Conservation (phyloP, 1,140 invertebrate genomes). For the Drosophila fuyamai region DNA sequence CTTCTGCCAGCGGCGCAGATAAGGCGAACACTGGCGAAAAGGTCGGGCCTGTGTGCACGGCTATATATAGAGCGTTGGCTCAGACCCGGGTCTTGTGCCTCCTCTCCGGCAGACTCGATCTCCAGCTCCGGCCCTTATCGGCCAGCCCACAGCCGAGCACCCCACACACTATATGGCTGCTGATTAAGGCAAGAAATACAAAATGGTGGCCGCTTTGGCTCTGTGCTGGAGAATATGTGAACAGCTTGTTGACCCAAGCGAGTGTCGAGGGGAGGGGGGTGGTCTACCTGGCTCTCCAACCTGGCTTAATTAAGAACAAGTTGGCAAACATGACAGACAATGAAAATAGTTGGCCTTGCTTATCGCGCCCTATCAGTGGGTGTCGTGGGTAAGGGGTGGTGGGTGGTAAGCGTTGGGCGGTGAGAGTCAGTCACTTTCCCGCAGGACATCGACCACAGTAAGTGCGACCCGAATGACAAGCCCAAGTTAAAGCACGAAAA, state of each 20-base stretch:
- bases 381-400: not conserved
- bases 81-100: constrained; percentile 5
- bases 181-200: constrained; percentile 70
- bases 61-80: constrained; percentile 51
- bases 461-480: constrained; percentile 43
- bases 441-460: constrained; percentile 56
- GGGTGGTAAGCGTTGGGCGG: not conserved
- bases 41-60: constrained; percentile 48
- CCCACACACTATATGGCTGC: constrained; percentile 46
- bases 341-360: constrained; percentile 79
- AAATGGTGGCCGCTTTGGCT: constrained; percentile 61
- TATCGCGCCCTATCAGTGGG: constrained; percentile 72
- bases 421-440: constrained; percentile 49
- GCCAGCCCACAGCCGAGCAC: not conserved
- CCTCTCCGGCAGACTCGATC: constrained; percentile 60
- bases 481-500: constrained; percentile 15
- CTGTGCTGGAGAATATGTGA: constrained; percentile 43
- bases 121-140: constrained; percentile 51
- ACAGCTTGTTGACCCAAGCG: constrained; percentile 66
- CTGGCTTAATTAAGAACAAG: constrained; percentile 81
- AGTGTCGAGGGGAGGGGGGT: constrained; percentile 4
- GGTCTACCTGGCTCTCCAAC: constrained; percentile 35
- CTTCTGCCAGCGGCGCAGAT: constrained; percentile 61
- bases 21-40: constrained; percentile 52
- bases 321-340: constrained; percentile 69